phyloP scores from a whole-genome alignment of 1,140 invertebrate species.

The Propsilocerus akamusi region DNA sequence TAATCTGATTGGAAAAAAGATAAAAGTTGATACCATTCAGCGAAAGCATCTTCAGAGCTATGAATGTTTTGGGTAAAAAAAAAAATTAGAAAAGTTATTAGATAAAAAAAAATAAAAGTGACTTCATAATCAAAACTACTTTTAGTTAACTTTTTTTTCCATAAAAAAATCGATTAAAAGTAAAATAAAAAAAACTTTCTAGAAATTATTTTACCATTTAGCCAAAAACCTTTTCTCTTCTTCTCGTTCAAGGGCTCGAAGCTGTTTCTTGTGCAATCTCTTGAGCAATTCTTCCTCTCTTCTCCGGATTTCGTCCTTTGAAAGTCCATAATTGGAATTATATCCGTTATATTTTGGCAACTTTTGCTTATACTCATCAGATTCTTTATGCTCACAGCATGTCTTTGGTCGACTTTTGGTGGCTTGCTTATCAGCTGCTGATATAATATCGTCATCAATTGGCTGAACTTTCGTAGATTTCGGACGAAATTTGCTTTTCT shows the following conservation, averaged over 20 bases:
- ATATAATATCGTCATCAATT: background rate
- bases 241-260: background rate
- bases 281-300: conserved; percentile 13
- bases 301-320: conserved; percentile 16
- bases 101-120: too few relatives aligned
- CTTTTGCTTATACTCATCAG: conserved; percentile 13
- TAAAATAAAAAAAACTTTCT: too few relatives aligned
- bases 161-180: too few relatives aligned
- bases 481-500: too few relatives aligned
- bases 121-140: too few relatives aligned
- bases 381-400: conserved; percentile 20
- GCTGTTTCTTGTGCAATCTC: conserved; percentile 11
- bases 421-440: background rate
- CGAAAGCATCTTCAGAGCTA: background rate
- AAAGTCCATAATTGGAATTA: conserved; percentile 22
- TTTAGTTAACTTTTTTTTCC: too few relatives aligned
- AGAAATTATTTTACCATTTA: conserved; percentile 10
- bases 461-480: background rate
- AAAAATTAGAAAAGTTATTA: too few relatives aligned
- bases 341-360: conserved; percentile 21
- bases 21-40: conserved; percentile 1
- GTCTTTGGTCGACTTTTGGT: conserved; percentile 19
- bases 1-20: too few relatives aligned
- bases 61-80: too few relatives aligned
- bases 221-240: conserved; percentile 9